phyloP scores from a whole-genome alignment of 1,140 invertebrate genomes.

The Drosophila aff. region DNA sequence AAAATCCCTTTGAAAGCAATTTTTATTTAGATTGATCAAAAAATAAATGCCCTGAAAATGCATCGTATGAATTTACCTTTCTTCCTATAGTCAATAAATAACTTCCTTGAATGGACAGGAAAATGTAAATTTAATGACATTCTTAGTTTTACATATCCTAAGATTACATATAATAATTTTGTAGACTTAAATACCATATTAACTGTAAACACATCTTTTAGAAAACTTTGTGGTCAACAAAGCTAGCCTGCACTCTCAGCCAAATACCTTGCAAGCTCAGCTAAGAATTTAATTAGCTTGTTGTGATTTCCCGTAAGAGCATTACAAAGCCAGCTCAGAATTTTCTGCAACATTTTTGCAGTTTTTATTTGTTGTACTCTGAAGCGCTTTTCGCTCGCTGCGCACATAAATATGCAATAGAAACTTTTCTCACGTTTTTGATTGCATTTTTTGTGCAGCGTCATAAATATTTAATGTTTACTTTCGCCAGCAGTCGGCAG shows the following conservation, averaged over 20 bases:
- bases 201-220: not conserved
- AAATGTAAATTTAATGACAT: not conserved
- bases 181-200: no score
- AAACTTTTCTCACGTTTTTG: constrained; percentile 83
- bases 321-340: constrained; percentile 24
- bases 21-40: not conserved
- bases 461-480: constrained; percentile 81
- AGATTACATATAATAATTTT: no score
- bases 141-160: fast-evolving
- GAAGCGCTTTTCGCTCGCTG: constrained; percentile 41
- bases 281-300: constrained; percentile 15
- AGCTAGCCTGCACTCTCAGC: not conserved
- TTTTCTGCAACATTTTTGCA: constrained; percentile 16
- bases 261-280: not conserved
- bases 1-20: not conserved
- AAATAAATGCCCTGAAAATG: not conserved
- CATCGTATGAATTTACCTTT: not conserved
- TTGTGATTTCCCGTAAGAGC: constrained; percentile 30
- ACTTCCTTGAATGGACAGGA: no score
- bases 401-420: constrained; percentile 81
- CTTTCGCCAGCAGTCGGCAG: constrained; percentile 40
- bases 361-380: constrained; percentile 15
- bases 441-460: constrained; percentile 77
- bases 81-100: not conserved
- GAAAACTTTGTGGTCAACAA: no score